Conservation (phyloP, 2,113 vertebrate species). For the Craseonycteris thonglongyai region DNA sequence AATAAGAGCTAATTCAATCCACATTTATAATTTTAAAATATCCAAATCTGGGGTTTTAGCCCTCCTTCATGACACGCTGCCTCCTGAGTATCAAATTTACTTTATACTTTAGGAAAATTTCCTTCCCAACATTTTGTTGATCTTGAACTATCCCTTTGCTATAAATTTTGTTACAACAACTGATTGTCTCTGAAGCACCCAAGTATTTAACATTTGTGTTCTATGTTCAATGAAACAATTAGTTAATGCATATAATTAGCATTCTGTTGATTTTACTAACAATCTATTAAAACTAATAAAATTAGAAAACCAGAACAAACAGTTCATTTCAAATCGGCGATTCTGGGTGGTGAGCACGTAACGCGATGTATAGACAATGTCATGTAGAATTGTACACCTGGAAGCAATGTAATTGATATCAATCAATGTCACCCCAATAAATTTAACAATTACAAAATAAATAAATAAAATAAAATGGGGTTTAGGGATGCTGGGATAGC, state of each 20-base stretch:
- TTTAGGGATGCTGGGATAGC: too few relatives aligned
- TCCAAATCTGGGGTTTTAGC: not conserved
- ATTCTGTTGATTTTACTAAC: not conserved
- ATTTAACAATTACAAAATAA: too few relatives aligned
- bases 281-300: not conserved
- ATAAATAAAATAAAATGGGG: too few relatives aligned
- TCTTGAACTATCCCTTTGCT: not conserved
- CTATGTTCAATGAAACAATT: not conserved
- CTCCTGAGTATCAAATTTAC: not conserved
- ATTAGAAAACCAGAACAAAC: not conserved
- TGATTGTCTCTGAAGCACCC: not conserved
- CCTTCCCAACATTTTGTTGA: not conserved
- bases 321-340: not conserved
- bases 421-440: too few relatives aligned
- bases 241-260: not conserved
- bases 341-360: too few relatives aligned
- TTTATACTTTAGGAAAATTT: not conserved
- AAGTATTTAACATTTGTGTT: not conserved
- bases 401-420: too few relatives aligned
- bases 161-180: not conserved
- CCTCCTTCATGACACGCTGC: not conserved
- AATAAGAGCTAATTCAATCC: not conserved
- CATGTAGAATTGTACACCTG: too few relatives aligned
- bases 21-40: not conserved
- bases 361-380: too few relatives aligned